phyloP scores from a whole-genome alignment of 2,113 vertebrate genomes.

The pig (Sus scrofa) region DNA sequence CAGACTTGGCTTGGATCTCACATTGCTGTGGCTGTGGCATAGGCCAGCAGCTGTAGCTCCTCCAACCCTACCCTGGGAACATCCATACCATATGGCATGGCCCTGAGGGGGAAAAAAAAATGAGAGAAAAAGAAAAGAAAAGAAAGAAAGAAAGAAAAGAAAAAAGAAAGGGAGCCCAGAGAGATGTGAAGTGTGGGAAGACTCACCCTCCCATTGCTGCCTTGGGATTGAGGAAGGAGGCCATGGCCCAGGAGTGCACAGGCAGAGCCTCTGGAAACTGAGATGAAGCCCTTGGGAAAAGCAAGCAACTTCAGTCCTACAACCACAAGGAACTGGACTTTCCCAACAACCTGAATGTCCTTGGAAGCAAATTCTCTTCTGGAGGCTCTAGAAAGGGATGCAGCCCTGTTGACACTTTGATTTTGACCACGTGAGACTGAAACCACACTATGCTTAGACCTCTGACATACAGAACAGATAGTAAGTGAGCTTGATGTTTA shows the following conservation, averaged over 20 bases:
- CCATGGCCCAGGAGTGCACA: background rate
- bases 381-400: background rate
- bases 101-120: no score
- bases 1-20: no score
- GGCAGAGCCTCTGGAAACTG: background rate
- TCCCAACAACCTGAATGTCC: background rate
- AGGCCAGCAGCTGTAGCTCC: no score
- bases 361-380: background rate
- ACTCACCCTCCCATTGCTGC: background rate
- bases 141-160: no score
- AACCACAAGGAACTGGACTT: background rate
- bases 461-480: background rate
- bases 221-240: background rate
- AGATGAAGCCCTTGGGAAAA: background rate
- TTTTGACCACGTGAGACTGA: background rate
- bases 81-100: no score
- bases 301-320: background rate
- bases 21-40: no score
- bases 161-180: background rate
- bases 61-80: no score
- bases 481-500: background rate
- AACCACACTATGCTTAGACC: background rate
- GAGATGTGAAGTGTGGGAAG: fast-evolving
- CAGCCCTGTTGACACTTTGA: no score
- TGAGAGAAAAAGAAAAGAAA: no score